A percentile compares a stretch with the other conserved stretches of the same genome.
Evolutionary conservation across 2,113 vertebrate species (phyloP).

Genomic region (Lamprotornis superbus): DNA sequence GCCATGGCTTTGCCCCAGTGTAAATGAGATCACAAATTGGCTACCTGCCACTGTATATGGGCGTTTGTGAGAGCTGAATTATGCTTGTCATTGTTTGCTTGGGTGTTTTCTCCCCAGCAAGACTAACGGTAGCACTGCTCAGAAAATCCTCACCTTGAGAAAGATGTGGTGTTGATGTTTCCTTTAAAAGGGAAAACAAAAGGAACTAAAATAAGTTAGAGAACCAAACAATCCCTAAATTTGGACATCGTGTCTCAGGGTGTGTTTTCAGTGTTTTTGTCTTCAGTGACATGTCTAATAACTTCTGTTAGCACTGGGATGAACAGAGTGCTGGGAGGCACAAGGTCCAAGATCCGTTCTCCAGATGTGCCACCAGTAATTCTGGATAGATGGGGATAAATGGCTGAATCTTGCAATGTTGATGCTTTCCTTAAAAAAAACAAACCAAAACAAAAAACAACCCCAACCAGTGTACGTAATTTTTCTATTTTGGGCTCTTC

Average conservation of each 20-base stretch:
- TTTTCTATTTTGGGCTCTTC: background rate
- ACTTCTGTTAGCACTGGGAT: background rate
- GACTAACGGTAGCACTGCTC: background rate
- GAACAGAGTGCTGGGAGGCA: background rate
- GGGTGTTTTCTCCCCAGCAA: background rate
- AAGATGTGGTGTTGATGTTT: background rate
- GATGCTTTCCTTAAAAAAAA: background rate
- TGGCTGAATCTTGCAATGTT: background rate
- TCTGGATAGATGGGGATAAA: background rate
- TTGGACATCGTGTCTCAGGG: background rate
- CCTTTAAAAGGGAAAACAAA: background rate
- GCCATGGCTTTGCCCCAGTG: background rate
- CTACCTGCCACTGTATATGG: background rate
- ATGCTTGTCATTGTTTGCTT: background rate
- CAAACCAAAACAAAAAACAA: background rate
- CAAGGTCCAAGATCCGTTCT: background rate
- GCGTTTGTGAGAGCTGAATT: background rate
- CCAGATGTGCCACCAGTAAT: background rate
- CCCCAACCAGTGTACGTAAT: background rate
- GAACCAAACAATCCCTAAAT: background rate
- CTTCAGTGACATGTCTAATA: background rate
- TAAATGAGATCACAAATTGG: background rate
- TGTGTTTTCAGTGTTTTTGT: background rate
- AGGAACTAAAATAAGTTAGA: background rate
- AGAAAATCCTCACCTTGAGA: background rate